These are phyloP conservation scores for Seriola dumerili DNA, from an alignment of 2,113 vertebrate species.

Conservation along the genomic window DNA sequence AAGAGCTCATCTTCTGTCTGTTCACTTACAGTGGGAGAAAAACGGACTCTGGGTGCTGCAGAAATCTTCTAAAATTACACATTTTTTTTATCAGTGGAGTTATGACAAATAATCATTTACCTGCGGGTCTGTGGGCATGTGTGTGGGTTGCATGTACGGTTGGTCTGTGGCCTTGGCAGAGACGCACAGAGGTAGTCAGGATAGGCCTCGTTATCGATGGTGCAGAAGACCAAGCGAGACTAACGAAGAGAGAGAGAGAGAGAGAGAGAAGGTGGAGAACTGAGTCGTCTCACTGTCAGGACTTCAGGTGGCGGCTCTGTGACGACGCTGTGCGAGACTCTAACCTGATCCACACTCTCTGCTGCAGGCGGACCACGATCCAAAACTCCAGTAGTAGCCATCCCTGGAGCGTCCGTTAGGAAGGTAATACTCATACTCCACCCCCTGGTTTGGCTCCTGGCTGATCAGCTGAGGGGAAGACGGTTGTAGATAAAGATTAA, in stretches of 20 bases:
- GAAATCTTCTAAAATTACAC: background rate
- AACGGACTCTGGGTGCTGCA: background rate
- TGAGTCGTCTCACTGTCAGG: background rate
- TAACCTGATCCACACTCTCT: slow-evolving; percentile 92
- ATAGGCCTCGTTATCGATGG: slow-evolving; percentile 91
- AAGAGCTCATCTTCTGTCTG: background rate
- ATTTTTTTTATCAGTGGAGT: background rate
- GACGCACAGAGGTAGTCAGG: slow-evolving; percentile 90
- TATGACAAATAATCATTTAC: slow-evolving; percentile 70
- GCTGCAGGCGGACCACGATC: slow-evolving; percentile 94
- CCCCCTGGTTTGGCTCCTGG: slow-evolving; percentile 91
- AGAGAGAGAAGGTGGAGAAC: background rate
- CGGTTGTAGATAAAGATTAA: background rate
- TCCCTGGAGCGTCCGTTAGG: slow-evolving; percentile 73
- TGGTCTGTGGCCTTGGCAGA: slow-evolving; percentile 85
- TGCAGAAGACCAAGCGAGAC: slow-evolving; percentile 92
- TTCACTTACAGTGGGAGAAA: background rate
- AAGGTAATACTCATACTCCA: slow-evolving; percentile 93
- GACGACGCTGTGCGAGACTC: slow-evolving; percentile 19
- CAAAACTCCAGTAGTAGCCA: slow-evolving; percentile 91
- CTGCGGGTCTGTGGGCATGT: slow-evolving; percentile 89
- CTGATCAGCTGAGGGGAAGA: slow-evolving; percentile 89
- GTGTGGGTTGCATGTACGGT: slow-evolving; percentile 90
- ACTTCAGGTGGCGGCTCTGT: no score
- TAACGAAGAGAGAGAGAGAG: slow-evolving; percentile 54